A percentile compares a stretch with the other conserved stretches of the same genome.
phyloP scores from a whole-genome alignment of 2,888 invertebrate genomes.

The Blera fallax region DNA sequence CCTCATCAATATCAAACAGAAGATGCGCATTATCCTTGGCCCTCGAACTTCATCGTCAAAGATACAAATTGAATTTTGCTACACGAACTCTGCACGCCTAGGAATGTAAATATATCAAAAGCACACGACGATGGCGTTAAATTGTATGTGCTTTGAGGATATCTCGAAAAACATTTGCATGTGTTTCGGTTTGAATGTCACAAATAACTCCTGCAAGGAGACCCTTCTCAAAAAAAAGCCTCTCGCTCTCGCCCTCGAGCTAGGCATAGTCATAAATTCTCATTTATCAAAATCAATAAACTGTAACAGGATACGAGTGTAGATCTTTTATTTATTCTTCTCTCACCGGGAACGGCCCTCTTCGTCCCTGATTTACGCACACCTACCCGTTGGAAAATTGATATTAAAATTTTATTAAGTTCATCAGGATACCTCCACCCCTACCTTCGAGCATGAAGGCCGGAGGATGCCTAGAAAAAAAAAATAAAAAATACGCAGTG shows the following conservation, averaged over 20 bases:
- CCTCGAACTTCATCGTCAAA: not conserved
- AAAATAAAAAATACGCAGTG: conserved; percentile 13
- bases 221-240: not conserved
- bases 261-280: conserved; percentile 41
- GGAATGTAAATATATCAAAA: not conserved
- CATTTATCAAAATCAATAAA: conserved; percentile 71
- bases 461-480: not conserved
- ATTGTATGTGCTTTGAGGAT: not conserved
- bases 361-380: conserved; percentile 40
- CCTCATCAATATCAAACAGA: conserved; percentile 48
- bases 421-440: conserved; percentile 15
- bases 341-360: not conserved
- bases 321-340: conserved; percentile 8
- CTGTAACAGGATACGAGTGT: conserved; percentile 46
- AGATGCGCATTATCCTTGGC: conserved; percentile 8
- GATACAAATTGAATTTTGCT: conserved; percentile 37
- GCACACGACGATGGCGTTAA: not conserved
- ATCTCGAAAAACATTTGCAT: not conserved
- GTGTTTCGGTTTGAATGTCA: conserved; percentile 5
- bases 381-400: conserved; percentile 40
- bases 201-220: not conserved
- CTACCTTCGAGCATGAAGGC: not conserved
- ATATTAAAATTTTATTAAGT: conserved; percentile 68
- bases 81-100: not conserved
- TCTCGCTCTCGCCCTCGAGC: not conserved